phyloP scores from a whole-genome alignment of 1,140 invertebrate genomes.

The Thaumatotibia leucotreta region DNA sequence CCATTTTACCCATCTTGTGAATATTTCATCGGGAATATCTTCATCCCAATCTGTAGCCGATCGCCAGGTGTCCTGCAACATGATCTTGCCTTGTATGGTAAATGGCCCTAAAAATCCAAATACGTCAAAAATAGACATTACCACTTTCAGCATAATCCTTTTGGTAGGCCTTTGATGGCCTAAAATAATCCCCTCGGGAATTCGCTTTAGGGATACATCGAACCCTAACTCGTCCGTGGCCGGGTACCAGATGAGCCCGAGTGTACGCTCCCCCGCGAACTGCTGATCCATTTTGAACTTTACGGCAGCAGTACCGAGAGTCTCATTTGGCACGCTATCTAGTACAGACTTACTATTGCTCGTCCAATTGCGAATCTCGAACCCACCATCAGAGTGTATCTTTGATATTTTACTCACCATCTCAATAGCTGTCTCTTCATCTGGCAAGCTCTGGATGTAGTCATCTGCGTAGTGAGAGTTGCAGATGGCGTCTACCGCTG shows the following conservation, averaged over 20 bases:
- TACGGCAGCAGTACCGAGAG: background rate
- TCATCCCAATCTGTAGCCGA: conserved; percentile 2
- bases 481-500: no score
- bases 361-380: no score
- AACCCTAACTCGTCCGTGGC: conserved; percentile 2
- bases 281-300: conserved; percentile 2
- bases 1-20: background rate
- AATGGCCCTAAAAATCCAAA: conserved; percentile 8
- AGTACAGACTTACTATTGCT: no score
- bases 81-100: conserved; percentile 3
- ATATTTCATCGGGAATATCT: background rate
- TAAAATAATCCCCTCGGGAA: conserved; percentile 3
- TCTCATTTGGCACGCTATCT: background rate
- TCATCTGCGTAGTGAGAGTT: no score
- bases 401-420: no score
- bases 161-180: conserved; percentile 4
- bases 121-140: conserved; percentile 17
- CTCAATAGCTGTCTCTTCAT: no score
- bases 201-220: background rate
- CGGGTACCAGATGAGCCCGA: conserved; percentile 12
- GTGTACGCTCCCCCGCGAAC: background rate
- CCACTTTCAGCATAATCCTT: background rate
- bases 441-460: no score
- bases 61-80: conserved; percentile 4
- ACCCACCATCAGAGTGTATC: no score